A percentile compares a stretch with the other conserved stretches of the same genome.
phyloP scores from a whole-genome alignment of 2,888 invertebrate species.

The Hemaris fuciformis region DNA sequence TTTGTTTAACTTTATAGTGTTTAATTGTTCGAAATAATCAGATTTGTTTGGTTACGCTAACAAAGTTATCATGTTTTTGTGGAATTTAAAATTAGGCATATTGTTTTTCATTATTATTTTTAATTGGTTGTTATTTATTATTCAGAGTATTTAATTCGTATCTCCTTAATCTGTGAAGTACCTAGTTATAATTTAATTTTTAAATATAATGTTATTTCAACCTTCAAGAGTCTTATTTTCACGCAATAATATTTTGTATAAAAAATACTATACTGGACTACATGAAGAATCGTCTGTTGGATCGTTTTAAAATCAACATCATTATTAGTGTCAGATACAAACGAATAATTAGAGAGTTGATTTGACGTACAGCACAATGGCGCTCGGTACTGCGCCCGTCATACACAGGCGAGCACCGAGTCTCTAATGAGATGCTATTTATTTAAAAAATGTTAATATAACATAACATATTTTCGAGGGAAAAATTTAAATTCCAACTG shows the following conservation, averaged over 20 bases:
- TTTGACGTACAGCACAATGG: slow-evolving; percentile 41
- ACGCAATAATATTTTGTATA: too few species aligned
- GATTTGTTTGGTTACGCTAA: background rate
- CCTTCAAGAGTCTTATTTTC: too few species aligned
- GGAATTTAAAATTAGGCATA: background rate
- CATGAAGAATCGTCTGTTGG: background rate
- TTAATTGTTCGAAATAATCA: background rate
- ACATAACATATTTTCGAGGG: too few species aligned
- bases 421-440: slow-evolving; percentile 32
- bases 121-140: too few species aligned
- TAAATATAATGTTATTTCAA: too few species aligned
- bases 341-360: slow-evolving; percentile 52
- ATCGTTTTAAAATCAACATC: background rate
- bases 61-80: background rate
- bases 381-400: slow-evolving; percentile 33
- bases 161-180: too few species aligned
- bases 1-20: slow-evolving; percentile 17
- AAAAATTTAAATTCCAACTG: too few species aligned
- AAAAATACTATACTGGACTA: too few species aligned
- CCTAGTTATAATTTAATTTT: too few species aligned
- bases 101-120: too few species aligned
- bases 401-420: slow-evolving; percentile 32
- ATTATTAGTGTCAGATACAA: slow-evolving; percentile 45
- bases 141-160: too few species aligned
- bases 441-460: background rate